Evolutionary conservation across 2,797 vertebrate genomes (phyloP).

Genomic region (Champsocephalus esox): DNA sequence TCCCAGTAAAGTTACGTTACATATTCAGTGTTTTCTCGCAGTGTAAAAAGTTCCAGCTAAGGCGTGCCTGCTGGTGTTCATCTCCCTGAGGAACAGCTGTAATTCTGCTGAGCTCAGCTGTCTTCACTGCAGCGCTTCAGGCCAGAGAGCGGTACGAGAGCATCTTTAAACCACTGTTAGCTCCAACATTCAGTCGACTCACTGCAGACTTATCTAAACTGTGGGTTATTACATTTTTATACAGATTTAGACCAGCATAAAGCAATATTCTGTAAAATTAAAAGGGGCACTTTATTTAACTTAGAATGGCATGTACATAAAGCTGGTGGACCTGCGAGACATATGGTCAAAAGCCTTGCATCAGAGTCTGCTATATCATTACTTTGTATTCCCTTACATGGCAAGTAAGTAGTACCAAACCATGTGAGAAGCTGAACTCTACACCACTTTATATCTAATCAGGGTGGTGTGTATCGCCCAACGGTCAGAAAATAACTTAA

Average conservation of each 20-base stretch:
- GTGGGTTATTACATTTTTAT: not conserved
- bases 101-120: constrained; percentile 46
- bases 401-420: too few relatives aligned
- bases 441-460: too few relatives aligned
- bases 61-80: not conserved
- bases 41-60: constrained; percentile 24
- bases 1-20: constrained; percentile 15
- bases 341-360: not conserved
- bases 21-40: not conserved
- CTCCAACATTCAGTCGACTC: constrained; percentile 5
- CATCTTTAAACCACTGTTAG: constrained; percentile 2
- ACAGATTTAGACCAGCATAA: not conserved
- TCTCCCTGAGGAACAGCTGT: constrained; percentile 20
- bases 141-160: constrained; percentile 8
- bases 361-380: not conserved
- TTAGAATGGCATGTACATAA: not conserved
- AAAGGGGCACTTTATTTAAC: not conserved
- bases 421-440: too few relatives aligned
- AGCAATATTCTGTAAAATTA: not conserved
- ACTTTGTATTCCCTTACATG: not conserved
- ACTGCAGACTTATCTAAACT: not conserved
- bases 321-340: not conserved
- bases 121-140: constrained; percentile 33
- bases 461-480: too few relatives aligned
- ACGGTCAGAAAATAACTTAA: not conserved